Conservation (phyloP, 2,797 vertebrate species). For the Lemur catta region DNA sequence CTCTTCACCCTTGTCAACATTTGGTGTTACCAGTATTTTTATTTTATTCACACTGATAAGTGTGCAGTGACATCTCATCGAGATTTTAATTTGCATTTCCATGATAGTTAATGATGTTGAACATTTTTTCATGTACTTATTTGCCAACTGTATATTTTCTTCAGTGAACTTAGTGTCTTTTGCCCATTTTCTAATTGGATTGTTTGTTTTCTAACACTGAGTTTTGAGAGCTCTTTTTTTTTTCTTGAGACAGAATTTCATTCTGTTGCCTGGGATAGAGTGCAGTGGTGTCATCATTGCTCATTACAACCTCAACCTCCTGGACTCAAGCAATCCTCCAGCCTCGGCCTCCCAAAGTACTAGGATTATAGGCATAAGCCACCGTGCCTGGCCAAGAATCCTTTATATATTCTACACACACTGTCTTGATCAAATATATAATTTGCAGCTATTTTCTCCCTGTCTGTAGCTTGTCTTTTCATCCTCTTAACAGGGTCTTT, state of each 20-base stretch:
- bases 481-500: not conserved
- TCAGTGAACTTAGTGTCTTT: not conserved
- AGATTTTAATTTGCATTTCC: not conserved
- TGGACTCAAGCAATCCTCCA: not conserved
- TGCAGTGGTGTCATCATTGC: not conserved
- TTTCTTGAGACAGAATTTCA: not conserved
- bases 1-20: not conserved
- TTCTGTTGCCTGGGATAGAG: not conserved
- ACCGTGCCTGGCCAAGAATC: not conserved
- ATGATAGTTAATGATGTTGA: not conserved
- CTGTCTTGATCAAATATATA: not conserved
- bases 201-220: not conserved
- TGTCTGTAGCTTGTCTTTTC: not conserved
- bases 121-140: not conserved
- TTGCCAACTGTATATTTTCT: not conserved
- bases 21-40: not conserved
- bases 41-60: not conserved
- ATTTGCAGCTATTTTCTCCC: not conserved
- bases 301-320: not conserved
- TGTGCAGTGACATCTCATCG: not conserved
- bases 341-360: not conserved
- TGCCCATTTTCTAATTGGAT: not conserved
- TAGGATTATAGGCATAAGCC: not conserved
- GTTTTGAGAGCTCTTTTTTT: not conserved
- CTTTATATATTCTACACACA: not conserved